Conservation (phyloP, 2,797 vertebrate genomes). For the Paguma larvata region DNA sequence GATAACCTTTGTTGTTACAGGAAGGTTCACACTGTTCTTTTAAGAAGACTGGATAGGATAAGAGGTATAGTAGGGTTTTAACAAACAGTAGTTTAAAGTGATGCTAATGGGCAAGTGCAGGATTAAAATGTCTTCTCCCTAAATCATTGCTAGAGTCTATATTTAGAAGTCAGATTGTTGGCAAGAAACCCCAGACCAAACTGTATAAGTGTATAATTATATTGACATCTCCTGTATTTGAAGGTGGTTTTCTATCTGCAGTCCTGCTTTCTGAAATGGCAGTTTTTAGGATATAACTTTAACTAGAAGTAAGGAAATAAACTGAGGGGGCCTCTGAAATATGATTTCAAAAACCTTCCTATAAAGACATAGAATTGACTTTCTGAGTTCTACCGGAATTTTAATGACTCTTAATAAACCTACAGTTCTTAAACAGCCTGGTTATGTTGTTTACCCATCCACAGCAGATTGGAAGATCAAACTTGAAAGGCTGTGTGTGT, state of each 20-base stretch:
- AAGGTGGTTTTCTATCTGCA: slow-evolving; percentile 5
- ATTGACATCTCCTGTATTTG: background rate
- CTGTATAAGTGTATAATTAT: background rate
- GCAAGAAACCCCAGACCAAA: background rate
- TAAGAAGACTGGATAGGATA: background rate
- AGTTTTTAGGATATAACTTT: background rate
- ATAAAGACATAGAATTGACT: background rate
- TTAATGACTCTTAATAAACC: slow-evolving; percentile 15
- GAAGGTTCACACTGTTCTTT: background rate
- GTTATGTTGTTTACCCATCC: background rate
- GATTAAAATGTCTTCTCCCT: background rate
- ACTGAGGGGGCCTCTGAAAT: background rate
- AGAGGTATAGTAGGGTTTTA: background rate
- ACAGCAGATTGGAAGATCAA: background rate
- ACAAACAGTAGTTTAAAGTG: slow-evolving; percentile 58
- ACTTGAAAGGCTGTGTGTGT: background rate
- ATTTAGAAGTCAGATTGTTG: slow-evolving; percentile 45
- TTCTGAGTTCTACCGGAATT: slow-evolving; percentile 47
- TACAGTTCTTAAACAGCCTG: background rate
- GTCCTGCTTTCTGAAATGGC: background rate
- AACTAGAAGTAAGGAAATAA: background rate
- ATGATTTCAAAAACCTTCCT: background rate
- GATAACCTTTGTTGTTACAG: background rate
- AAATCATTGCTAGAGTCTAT: background rate
- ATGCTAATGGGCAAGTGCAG: background rate